Evolutionary conservation across 2,888 invertebrate species (phyloP), one percentile per base, ranked within the genome.

Genomic region (Sinopyrophorus schimmeli): DNA sequence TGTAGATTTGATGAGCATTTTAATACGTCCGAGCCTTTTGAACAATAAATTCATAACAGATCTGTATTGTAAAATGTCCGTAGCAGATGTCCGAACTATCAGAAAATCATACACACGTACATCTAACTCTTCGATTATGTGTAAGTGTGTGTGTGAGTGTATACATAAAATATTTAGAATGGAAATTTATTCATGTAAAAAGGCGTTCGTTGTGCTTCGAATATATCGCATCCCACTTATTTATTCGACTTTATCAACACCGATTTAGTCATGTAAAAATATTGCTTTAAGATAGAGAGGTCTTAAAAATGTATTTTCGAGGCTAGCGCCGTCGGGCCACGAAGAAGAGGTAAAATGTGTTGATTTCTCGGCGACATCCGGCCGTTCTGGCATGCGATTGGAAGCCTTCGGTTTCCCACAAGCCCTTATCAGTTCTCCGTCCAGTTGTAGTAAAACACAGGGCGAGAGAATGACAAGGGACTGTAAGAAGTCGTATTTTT

Each of bases 371-470:
- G n/a, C n/a, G n/a, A 24, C 38, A 37, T 40, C 43, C 44, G 30
- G 38, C 43, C 44, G 30, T 32, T 27, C 28, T 26, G 47, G 32
- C 55, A 44, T 51, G 54, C n/a, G n/a, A n/a, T 47, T 46, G 12
- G 76, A 75, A 71, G 79, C 65, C 68, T 65, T 77, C 74, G 77
- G 76, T 77, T 74, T 78, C 78, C 79, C 84, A 84, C 86, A 84
- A 82, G 91, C 92, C 92, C 92, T 92, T 92, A 92, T 92, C 92
- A 92, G 91, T 92, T 92, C 92, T 93, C 92, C 92, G 92, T 93
- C 92, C 92, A 92, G 92, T 92, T 74, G 86, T 83, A 73, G 76
- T 72, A 77, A 76, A 80, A 84, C 84, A 92, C 86, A 87, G 89
- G 92, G 87, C 87, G 83, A 81, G 85, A 86, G 89, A 92, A 90